Evolutionary conservation across 2,888 invertebrate species (phyloP), one percentile per base, ranked within the genome.

Genomic region (Plebejus melissa): DNA sequence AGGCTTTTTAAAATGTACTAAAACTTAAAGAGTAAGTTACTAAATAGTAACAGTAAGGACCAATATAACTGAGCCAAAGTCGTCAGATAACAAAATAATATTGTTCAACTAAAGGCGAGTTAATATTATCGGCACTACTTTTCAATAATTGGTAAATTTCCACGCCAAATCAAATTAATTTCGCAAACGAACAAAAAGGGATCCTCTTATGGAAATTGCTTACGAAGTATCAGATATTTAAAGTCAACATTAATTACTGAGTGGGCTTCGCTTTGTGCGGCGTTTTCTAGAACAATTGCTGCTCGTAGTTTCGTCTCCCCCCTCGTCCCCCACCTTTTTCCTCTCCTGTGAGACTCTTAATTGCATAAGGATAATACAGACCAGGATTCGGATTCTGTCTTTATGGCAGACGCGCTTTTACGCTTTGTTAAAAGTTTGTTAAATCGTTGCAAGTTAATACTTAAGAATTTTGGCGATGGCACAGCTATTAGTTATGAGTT

Each of bases 281-380:
- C 76, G 77, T 76, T 78, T 78, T 77, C 70, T 74, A 77, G 76
- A 77, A 79, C 78, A 78, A 78, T 79, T 78, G 78, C 78, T 75
- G 77, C 76, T 79, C 69, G 77, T 78, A 79, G 77, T 79, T 78
- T 77, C 78, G 77, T 78, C 58, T 0, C 2, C 60, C 28, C 28
- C 11, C 60, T 11, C 60, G 2, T 0, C 13, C 13, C 16, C 16
- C 41, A 41, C 41, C 32, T 32, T 2, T 11, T 54, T 54, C 4
- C 28, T 28, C 60, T 28, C 60, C 60, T 32, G 60, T 28, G 28
- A 11, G 32, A 65, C 13, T 13, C 13, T 16, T 65, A 65, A 65
- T 65, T 65, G 65, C 65, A 16, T 36, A 32, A 65, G 32, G 65
- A 65, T 65, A 65, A 32, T 65, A 36, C 32, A 16, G 32, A 65